Conservation (phyloP, 2,888 invertebrate species). For the Torymus tubicola region DNA sequence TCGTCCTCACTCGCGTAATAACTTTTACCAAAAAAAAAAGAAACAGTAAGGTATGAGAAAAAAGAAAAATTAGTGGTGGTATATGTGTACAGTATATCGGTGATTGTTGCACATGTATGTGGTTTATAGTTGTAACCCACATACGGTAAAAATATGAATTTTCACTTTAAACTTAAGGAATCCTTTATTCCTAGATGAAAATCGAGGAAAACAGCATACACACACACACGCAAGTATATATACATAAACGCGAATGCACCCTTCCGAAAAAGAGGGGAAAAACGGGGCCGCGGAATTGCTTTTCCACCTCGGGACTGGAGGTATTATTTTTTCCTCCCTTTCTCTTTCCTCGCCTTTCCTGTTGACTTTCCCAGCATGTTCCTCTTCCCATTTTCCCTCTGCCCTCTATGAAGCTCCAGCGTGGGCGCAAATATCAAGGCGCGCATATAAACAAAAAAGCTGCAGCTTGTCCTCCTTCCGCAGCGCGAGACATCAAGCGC, state of each 20-base stretch:
- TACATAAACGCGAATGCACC: neutral
- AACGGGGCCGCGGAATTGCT: slow-evolving; percentile 64
- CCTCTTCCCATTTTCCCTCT: slow-evolving; percentile 46
- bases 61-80: too few species aligned
- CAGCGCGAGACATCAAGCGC: neutral
- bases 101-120: neutral
- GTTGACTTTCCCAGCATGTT: slow-evolving; percentile 60
- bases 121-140: too few species aligned
- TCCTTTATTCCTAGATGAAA: slow-evolving; percentile 30
- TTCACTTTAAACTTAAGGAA: slow-evolving; percentile 24
- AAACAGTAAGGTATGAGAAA: too few species aligned
- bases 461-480: slow-evolving; percentile 1
- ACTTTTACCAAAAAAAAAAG: too few species aligned
- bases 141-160: neutral
- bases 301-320: slow-evolving; percentile 61
- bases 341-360: slow-evolving; percentile 48
- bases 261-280: slow-evolving; percentile 27
- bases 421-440: slow-evolving; percentile 47
- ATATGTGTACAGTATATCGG: neutral
- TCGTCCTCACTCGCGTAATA: too few species aligned
- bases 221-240: neutral
- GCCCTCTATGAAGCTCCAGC: slow-evolving; percentile 25
- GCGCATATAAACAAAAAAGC: neutral
- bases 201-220: slow-evolving; percentile 42
- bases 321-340: slow-evolving; percentile 66